A percentile compares a stretch with the other conserved stretches of the same genome.
phyloP scores from a whole-genome alignment of 2,888 invertebrate species.

The Brachyptera risi region DNA sequence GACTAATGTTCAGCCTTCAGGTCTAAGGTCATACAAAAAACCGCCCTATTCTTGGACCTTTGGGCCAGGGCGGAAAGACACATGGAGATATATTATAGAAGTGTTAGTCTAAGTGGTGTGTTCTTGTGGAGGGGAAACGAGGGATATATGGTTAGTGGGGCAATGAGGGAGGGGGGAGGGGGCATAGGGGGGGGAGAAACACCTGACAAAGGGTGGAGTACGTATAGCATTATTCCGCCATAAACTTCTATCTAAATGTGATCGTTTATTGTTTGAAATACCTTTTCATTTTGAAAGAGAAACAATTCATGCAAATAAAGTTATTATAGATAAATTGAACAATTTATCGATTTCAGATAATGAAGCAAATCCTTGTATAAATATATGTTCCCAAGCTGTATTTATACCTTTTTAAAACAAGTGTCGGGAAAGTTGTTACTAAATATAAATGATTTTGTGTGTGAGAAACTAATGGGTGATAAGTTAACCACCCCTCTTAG shows the following conservation, averaged over 20 bases:
- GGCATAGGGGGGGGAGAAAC: not conserved
- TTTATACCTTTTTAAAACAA: not conserved
- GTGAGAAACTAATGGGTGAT: no score
- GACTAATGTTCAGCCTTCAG: not conserved
- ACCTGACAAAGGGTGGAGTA: not conserved
- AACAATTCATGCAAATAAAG: constrained; percentile 5
- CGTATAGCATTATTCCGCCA: not conserved
- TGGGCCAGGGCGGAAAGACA: not conserved
- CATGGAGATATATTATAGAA: not conserved
- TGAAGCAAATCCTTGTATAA: not conserved
- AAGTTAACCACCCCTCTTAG: no score
- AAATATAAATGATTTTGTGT: no score
- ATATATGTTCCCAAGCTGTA: not conserved
- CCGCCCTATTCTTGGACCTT: not conserved
- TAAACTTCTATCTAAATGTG: no score
- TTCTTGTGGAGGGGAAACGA: no score
- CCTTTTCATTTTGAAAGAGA: not conserved
- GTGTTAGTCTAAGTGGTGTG: not conserved
- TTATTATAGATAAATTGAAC: not conserved
- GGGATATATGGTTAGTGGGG: no score
- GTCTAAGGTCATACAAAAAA: not conserved
- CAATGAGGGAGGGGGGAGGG: no score
- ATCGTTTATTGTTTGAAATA: no score
- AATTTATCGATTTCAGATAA: not conserved
- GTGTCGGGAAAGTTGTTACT: no score